Conservation (phyloP, 2,888 invertebrate genomes). For the Ferrisia virgata region DNA sequence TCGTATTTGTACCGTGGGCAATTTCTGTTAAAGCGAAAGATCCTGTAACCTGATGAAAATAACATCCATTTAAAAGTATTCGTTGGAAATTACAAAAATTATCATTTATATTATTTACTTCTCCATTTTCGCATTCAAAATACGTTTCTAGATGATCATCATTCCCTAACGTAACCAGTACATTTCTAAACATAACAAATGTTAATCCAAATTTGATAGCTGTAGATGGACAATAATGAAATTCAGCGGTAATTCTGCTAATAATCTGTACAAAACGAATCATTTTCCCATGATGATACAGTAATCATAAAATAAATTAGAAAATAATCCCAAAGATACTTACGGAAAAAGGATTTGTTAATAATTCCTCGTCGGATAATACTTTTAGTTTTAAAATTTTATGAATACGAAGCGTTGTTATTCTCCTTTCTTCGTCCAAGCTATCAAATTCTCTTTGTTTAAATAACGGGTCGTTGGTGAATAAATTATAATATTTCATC, state of each 20-base stretch:
- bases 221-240: slow-evolving; percentile 53
- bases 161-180: slow-evolving; percentile 56
- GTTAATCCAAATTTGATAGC: slow-evolving; percentile 53
- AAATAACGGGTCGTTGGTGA: slow-evolving; percentile 63
- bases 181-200: slow-evolving; percentile 56
- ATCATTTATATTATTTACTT: slow-evolving; percentile 56
- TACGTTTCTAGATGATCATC: slow-evolving; percentile 54
- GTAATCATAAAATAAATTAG: neutral
- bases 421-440: slow-evolving; percentile 60
- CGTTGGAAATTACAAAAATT: neutral
- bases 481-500: slow-evolving; percentile 60
- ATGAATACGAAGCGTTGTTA: slow-evolving; percentile 62
- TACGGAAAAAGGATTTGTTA: slow-evolving; percentile 50
- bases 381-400: slow-evolving; percentile 66
- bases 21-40: slow-evolving; percentile 90
- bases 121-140: slow-evolving; percentile 64
- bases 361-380: slow-evolving; percentile 58
- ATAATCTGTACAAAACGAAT: slow-evolving; percentile 47
- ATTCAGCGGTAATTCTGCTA: slow-evolving; percentile 50
- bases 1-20: slow-evolving; percentile 91
- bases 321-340: slow-evolving; percentile 30
- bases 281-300: neutral
- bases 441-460: slow-evolving; percentile 56
- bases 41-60: slow-evolving; percentile 60
- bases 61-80: neutral